Evolutionary conservation across 2,797 vertebrate species (phyloP), one percentile per base, ranked within the genome.

Genomic region (Streptopelia turtur): DNA sequence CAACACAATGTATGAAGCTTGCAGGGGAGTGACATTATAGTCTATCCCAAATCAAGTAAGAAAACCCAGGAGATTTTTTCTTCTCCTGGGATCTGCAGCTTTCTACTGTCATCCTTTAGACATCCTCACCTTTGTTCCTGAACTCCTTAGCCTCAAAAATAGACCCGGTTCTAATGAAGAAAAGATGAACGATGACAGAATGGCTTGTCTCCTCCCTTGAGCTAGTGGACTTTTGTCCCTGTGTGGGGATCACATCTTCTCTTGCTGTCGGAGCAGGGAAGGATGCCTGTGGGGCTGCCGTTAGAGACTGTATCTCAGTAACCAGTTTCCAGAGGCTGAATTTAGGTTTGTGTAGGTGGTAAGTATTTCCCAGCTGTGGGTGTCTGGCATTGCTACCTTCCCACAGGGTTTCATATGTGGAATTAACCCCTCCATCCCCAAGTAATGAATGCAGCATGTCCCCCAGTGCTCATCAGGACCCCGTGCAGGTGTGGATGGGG

Each of bases 301-400:
- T 92, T 95, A 39, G 94, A 92, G 81, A 92, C 89, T 43, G 94
- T 95, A 96, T 95, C 94, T 59, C 92, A 80, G 95, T 93, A 95
- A 92, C 95, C 83, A 55, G 4, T 91, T 95, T 81, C 94, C 93
- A 96, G 94, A 95, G 83, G 71, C 95, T 86, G 69, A 92, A 94
- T 94, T 95, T 94, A 95, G 94, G 84, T 87, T 83, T 87, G 53
- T 30, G 95, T 92, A 83, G 95, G 92, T 79, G 59, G 80, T 16
- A 33, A 57, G 52, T 41, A 43, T 82, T 92, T 84, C 91, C 95
- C 91, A 94, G 92, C 92, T 90, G 93, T 88, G 88, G 95, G 95
- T 74, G 90, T 86, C 79, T 93, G 90, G 85, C 1, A 4, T 95
- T 95, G 90, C 88, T 88, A 66, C 85, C 88, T 92, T 93, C 95